Conservation (phyloP, 2,797 vertebrate species). For the Sebastes paucispinis region DNA sequence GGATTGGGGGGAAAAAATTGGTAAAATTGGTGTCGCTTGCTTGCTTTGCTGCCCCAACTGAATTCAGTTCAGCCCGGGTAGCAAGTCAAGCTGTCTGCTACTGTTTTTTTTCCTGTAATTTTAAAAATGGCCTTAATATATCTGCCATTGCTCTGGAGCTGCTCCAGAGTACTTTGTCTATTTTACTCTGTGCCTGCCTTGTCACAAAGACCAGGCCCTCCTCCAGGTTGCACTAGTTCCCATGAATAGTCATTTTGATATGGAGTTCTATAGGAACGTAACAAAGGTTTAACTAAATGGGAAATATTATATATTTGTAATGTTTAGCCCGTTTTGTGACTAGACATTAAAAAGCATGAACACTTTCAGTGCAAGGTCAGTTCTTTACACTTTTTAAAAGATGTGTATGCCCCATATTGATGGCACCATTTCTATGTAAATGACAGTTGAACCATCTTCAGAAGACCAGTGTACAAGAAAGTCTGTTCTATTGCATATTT, state of each 20-base stretch:
- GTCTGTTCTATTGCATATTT: constrained; percentile 75
- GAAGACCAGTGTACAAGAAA: constrained; percentile 77
- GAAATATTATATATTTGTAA: constrained; percentile 86
- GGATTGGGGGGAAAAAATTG: constrained; percentile 54
- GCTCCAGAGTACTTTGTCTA: constrained; percentile 85
- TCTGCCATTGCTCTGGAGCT: constrained; percentile 93
- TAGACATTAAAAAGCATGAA: constrained; percentile 84
- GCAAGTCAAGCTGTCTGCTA: constrained; percentile 81
- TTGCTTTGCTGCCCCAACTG: constrained; percentile 74
- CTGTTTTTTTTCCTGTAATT: constrained; percentile 85
- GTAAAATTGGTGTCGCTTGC: constrained; percentile 65
- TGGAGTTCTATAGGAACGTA: constrained; percentile 84
- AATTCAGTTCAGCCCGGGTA: constrained; percentile 62
- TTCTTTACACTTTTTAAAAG: constrained; percentile 86
- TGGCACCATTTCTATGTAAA: constrained; percentile 88
- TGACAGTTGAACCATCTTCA: constrained; percentile 79
- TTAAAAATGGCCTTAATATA: constrained; percentile 96
- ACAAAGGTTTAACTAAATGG: constrained; percentile 83
- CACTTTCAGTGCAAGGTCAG: constrained; percentile 84
- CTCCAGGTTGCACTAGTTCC: constrained; percentile 99
- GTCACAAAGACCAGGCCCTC: constrained; percentile 94
- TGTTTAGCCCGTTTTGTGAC: constrained; percentile 85
- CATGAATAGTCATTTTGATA: constrained; percentile 92
- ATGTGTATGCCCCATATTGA: constrained; percentile 89
- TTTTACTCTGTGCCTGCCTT: constrained; percentile 94